Base-by-base conservation (phyloP, 2,797 vertebrate species). In the Pseudochromis fuscus region DNA sequence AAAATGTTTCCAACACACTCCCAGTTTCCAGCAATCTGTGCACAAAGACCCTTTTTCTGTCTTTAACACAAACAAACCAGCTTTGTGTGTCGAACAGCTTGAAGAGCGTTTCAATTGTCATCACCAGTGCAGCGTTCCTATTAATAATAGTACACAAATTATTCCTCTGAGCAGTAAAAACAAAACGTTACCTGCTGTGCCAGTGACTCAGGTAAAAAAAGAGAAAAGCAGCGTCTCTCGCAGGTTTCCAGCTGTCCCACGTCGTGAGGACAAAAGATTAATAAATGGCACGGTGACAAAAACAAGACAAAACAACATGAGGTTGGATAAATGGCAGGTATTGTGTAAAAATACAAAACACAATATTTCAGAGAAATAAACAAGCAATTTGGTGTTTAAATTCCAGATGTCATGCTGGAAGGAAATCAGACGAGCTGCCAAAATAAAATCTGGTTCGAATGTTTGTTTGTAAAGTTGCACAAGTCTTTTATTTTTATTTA, bases 131-230 rank as follows among this genome's bases (percentile, higher is more conserved):
- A n/a, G n/a, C n/a, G n/a, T n/a, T n/a, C 59, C 42, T n/a, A 57
- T 45, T 78, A 62, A 62, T 62, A 46, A 72, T 67, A 55, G 25
- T 21, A 13, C 57, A 18, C 8, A 16, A 21, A 25, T 63, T 25
- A 28, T 53, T 69, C 24, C 53, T 64, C 35, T 23, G 23, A 24
- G n/a, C 71, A 12, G 24, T 73, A 35, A n/a, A 69, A 62, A 45
- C 25, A 60, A 69, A 79, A 65, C 27, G 27, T 4, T 48, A 31
- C 71, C 35, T 27, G 60, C 60, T 61, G 77, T 49, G 66, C 49
- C 19, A 4, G n/a, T n/a, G n/a, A n/a, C 21, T 35, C 33, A 35
- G 33, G 10, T 35, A 35, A 35, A 35, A 35, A 35, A n/a, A n/a
- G n/a, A n/a, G n/a, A n/a, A n/a, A n/a, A n/a, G n/a, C n/a, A n/a